A percentile compares a stretch with the other conserved stretches of the same genome.
These are phyloP conservation scores for Ceyx melanurus DNA, from an alignment of 2,113 vertebrate genomes.

Conservation along the genomic window DNA sequence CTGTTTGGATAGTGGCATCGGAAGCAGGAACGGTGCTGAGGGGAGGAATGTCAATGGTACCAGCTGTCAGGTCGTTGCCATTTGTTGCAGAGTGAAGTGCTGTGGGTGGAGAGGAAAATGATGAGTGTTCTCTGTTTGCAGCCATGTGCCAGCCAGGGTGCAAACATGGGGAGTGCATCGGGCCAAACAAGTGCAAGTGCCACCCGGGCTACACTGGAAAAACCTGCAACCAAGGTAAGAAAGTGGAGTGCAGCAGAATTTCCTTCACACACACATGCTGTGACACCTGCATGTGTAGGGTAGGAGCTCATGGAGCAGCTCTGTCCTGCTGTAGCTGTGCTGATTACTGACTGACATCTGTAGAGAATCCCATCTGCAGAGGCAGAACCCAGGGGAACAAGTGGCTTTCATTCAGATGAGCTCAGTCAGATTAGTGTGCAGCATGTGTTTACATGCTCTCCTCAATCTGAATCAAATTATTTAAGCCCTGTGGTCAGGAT, in stretches of 20 bases:
- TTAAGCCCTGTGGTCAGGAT: not conserved
- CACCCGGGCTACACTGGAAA: constrained; percentile 92
- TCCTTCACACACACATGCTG: not conserved
- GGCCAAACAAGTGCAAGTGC: constrained; percentile 97
- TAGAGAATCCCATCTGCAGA: not conserved
- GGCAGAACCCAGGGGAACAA: not conserved
- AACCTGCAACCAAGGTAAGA: constrained; percentile 96
- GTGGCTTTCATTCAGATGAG: not conserved
- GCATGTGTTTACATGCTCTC: not conserved
- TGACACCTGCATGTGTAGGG: not conserved
- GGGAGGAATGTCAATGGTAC: not conserved
- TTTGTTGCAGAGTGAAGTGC: not conserved
- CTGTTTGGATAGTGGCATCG: not conserved
- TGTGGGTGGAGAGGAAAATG: not conserved
- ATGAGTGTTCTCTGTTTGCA: constrained; percentile 64
- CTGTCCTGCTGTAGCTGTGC: not conserved
- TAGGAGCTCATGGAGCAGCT: not conserved
- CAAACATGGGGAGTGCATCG: constrained; percentile 93
- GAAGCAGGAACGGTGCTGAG: not conserved
- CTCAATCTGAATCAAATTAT: not conserved
- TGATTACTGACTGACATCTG: not conserved
- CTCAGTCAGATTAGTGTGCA: not conserved
- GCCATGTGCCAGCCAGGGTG: constrained; percentile 93
- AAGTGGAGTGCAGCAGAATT: not conserved
- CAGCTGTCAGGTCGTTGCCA: not conserved